phyloP scores from a whole-genome alignment of 2,797 vertebrate species.

The Coregonus suidteri region DNA sequence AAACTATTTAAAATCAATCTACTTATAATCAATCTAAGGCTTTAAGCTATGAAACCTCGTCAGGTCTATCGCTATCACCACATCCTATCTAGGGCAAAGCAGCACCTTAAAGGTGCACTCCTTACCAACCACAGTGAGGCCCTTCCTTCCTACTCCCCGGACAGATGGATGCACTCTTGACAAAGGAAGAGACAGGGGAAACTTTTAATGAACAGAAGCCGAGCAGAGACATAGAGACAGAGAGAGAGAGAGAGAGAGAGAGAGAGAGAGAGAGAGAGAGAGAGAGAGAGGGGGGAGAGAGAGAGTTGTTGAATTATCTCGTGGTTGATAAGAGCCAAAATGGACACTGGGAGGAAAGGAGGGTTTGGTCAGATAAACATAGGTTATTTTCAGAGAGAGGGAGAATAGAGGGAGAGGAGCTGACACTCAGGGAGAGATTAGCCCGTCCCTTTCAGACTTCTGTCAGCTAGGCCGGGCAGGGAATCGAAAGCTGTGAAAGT shows the following conservation, averaged over 20 bases:
- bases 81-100: too few relatives aligned
- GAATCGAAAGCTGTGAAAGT: conserved; percentile 52
- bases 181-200: conserved; percentile 59
- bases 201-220: conserved; percentile 75
- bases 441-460: conserved; percentile 61
- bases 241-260: conserved; percentile 43
- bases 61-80: not conserved
- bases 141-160: conserved; percentile 32
- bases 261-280: conserved; percentile 39
- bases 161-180: conserved; percentile 70
- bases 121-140: not conserved
- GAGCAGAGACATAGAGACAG: conserved; percentile 22
- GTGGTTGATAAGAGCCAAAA: conserved; percentile 67
- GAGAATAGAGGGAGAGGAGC: conserved; percentile 49
- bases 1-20: not conserved
- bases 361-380: conserved; percentile 72
- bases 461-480: conserved; percentile 61
- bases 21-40: too few relatives aligned
- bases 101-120: not conserved
- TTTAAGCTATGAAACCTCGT: not conserved
- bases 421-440: conserved; percentile 72
- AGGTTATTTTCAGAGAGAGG: conserved; percentile 63
- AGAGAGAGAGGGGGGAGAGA: conserved; percentile 40
- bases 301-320: conserved; percentile 66
- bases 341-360: conserved; percentile 48